These are phyloP conservation scores for Pseudococcus viburni DNA, from an alignment of 2,888 invertebrate genomes.

Conservation along the genomic window DNA sequence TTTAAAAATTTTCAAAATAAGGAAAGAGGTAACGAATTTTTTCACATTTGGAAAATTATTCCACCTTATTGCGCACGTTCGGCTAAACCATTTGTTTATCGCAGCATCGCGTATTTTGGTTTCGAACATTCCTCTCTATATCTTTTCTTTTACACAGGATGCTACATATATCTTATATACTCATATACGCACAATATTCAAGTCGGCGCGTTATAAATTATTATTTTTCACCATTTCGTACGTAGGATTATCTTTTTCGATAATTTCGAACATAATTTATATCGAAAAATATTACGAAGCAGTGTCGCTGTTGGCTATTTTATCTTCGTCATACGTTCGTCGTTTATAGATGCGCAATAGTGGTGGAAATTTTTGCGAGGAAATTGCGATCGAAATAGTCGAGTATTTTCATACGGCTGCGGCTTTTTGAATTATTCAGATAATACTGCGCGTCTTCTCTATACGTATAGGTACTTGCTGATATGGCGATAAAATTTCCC, in stretches of 20 bases:
- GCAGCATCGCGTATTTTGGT: too few relatives aligned
- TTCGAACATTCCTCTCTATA: neutral
- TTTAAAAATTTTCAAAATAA: too few relatives aligned
- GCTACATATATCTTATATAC: too few relatives aligned
- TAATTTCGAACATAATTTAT: neutral
- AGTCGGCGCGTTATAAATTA: neutral
- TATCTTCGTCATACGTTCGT: constrained; percentile 7
- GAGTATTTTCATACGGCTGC: neutral
- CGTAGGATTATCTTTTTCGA: neutral
- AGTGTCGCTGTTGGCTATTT: neutral
- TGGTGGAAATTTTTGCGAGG: neutral
- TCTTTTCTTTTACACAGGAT: neutral
- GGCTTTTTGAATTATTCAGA: constrained; percentile 5
- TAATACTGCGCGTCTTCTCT: neutral
- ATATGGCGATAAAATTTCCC: constrained; percentile 1
- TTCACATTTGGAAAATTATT: too few relatives aligned
- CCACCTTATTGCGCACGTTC: too few relatives aligned
- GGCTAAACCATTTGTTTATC: too few relatives aligned
- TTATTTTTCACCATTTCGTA: neutral
- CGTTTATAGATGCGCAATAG: neutral
- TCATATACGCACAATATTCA: neutral
- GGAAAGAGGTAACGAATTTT: too few relatives aligned
- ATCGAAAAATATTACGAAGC: neutral
- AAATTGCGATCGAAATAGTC: neutral
- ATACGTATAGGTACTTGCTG: neutral